phyloP scores from a whole-genome alignment of 2,888 invertebrate genomes.

The Ephialtes manifestator region DNA sequence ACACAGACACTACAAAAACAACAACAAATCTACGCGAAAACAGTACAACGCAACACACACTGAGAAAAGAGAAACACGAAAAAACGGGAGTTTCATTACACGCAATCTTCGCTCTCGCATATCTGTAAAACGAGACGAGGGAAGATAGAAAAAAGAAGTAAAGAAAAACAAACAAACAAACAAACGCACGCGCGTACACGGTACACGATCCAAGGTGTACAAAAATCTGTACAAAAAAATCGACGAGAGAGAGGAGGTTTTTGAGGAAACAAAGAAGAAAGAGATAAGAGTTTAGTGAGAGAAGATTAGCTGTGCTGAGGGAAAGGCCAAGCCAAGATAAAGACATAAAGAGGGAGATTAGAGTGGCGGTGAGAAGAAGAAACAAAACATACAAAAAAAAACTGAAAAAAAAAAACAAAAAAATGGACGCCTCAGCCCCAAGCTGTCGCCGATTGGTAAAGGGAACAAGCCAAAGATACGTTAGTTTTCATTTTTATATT shows the following conservation, averaged over 20 bases:
- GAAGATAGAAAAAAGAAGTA: constrained; percentile 7
- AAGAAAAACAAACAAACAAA: constrained; percentile 25
- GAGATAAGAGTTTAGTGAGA: constrained; percentile 40
- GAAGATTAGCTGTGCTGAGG: constrained; percentile 34
- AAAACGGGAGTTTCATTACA: constrained; percentile 26
- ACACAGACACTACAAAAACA: constrained; percentile 49
- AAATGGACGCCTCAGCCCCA: constrained; percentile 81
- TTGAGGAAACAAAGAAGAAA: constrained; percentile 41
- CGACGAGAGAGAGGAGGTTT: constrained; percentile 12
- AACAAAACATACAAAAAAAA: constrained; percentile 76
- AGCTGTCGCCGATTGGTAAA: constrained; percentile 89
- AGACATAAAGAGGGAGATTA: constrained; percentile 74
- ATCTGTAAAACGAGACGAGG: constrained; percentile 31
- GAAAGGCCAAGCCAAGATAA: constrained; percentile 68
- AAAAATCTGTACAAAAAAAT: constrained; percentile 58
- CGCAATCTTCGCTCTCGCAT: constrained; percentile 45
- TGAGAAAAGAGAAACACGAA: constrained; percentile 61
- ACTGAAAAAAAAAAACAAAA: constrained; percentile 76
- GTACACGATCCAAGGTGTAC: constrained; percentile 30
- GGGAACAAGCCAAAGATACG: constrained; percentile 95
- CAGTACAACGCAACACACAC: constrained; percentile 6
- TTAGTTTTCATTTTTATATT: constrained; percentile 89
- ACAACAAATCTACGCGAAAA: constrained; percentile 62
- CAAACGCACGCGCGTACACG: constrained; percentile 24
- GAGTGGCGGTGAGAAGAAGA: constrained; percentile 73